Percentiles rank a stretch among this genome's conserved stretches.
phyloP scores from a whole-genome alignment of 1,140 invertebrate species.

The Drosophila sp. region DNA sequence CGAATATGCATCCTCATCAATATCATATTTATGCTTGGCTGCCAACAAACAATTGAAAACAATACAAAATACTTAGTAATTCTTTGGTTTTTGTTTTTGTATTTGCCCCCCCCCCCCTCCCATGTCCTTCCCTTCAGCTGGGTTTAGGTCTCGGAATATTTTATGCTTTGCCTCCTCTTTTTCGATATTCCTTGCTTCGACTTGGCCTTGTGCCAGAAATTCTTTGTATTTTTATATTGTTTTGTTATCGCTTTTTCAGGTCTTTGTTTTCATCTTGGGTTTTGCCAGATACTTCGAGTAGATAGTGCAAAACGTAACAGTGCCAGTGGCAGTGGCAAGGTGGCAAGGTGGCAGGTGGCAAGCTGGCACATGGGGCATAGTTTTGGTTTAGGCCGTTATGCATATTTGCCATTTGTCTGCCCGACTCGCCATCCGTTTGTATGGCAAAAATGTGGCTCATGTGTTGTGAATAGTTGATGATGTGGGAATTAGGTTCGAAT shows the following conservation, averaged over 20 bases:
- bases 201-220: constrained; percentile 78
- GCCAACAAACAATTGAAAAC: constrained; percentile 80
- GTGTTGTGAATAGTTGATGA: constrained; percentile 76
- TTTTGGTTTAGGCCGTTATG: constrained; percentile 67
- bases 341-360: background rate
- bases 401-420: constrained; percentile 68
- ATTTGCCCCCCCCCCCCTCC: constrained; percentile 4
- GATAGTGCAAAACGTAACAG: background rate
- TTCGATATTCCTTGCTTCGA: constrained; percentile 48
- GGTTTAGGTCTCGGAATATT: constrained; percentile 44
- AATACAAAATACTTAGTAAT: constrained; percentile 81
- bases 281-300: constrained; percentile 42
- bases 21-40: constrained; percentile 79
- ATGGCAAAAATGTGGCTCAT: constrained; percentile 67
- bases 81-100: constrained; percentile 54
- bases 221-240: constrained; percentile 57
- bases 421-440: constrained; percentile 33
- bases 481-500: constrained; percentile 64
- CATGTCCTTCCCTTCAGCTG: background rate
- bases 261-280: constrained; percentile 63
- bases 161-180: constrained; percentile 52
- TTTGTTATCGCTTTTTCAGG: constrained; percentile 57
- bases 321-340: background rate
- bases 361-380: constrained; percentile 24
- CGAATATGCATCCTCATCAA: constrained; percentile 67